These are phyloP conservation scores for Eutolmus rufibarbis DNA, from an alignment of 2,888 invertebrate genomes.

Conservation along the genomic window DNA sequence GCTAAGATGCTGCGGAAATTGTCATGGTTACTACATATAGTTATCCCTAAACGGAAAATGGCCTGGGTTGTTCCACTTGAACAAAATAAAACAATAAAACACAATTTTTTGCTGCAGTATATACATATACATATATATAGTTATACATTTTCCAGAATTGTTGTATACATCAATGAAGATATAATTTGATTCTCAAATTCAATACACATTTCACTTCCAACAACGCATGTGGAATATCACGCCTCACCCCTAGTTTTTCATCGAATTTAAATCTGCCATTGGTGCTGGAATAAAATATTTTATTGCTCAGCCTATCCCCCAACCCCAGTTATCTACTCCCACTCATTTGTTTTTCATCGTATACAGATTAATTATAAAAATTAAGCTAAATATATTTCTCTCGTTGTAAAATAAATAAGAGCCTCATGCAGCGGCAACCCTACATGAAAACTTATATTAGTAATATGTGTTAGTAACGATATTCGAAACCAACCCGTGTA, in stretches of 20 bases:
- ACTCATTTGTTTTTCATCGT: neutral
- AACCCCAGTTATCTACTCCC: neutral
- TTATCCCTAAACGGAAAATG: neutral
- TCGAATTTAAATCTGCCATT: neutral
- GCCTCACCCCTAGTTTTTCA: neutral
- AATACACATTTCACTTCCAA: neutral
- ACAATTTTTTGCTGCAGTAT: neutral
- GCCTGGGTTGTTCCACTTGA: neutral
- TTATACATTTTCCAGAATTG: neutral
- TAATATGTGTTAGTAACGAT: neutral
- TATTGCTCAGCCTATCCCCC: neutral
- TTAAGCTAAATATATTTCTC: neutral
- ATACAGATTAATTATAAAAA: neutral
- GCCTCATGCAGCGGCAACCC: neutral
- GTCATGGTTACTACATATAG: neutral
- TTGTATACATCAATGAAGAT: neutral
- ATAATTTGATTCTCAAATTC: neutral
- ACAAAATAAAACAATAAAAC: neutral
- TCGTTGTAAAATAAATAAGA: neutral
- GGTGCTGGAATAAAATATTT: neutral
- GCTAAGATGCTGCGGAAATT: neutral
- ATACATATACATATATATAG: neutral
- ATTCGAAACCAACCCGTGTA: neutral
- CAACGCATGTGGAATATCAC: neutral
- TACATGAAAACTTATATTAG: neutral